These are phyloP conservation scores for Sesia bembeciformis DNA, from an alignment of 2,888 invertebrate genomes.

Conservation along the genomic window DNA sequence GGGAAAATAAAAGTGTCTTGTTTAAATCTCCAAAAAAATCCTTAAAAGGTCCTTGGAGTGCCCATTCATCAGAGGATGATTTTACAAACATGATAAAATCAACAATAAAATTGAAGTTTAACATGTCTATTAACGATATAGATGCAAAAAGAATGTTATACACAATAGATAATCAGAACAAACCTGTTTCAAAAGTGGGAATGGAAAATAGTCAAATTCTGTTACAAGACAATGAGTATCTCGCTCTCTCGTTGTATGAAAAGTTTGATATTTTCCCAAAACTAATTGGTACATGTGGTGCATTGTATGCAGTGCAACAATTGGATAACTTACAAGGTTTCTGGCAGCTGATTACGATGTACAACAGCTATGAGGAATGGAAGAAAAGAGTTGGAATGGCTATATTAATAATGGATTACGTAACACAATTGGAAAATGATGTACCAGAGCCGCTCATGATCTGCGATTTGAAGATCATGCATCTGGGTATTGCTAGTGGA, in stretches of 20 bases:
- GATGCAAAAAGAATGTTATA: slow-evolving; percentile 58
- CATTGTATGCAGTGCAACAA: slow-evolving; percentile 78
- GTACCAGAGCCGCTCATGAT: slow-evolving; percentile 77
- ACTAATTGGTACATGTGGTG: slow-evolving; percentile 78
- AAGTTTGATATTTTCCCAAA: slow-evolving; percentile 78
- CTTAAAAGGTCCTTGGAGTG: slow-evolving; percentile 50
- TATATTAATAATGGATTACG: slow-evolving; percentile 75
- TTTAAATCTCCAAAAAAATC: slow-evolving; percentile 69
- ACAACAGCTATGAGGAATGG: slow-evolving; percentile 74
- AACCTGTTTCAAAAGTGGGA: slow-evolving; percentile 50
- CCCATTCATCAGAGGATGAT: slow-evolving; percentile 62
- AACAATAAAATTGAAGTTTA: slow-evolving; percentile 66
- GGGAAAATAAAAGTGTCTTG: slow-evolving; percentile 72
- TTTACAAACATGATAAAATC: slow-evolving; percentile 66
- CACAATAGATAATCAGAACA: slow-evolving; percentile 51
- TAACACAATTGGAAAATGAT: slow-evolving; percentile 73
- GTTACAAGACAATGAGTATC: slow-evolving; percentile 79
- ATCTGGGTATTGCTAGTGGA: slow-evolving; percentile 75
- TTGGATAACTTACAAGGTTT: slow-evolving; percentile 70
- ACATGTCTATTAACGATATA: slow-evolving; percentile 62
- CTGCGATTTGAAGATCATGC: slow-evolving; percentile 80
- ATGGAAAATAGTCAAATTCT: slow-evolving; percentile 78
- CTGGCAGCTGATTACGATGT: slow-evolving; percentile 62
- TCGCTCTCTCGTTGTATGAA: slow-evolving; percentile 73
- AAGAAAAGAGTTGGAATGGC: slow-evolving; percentile 69